Base-by-base conservation (phyloP, 2,797 vertebrate genomes). In the Onychomys arenicola region DNA sequence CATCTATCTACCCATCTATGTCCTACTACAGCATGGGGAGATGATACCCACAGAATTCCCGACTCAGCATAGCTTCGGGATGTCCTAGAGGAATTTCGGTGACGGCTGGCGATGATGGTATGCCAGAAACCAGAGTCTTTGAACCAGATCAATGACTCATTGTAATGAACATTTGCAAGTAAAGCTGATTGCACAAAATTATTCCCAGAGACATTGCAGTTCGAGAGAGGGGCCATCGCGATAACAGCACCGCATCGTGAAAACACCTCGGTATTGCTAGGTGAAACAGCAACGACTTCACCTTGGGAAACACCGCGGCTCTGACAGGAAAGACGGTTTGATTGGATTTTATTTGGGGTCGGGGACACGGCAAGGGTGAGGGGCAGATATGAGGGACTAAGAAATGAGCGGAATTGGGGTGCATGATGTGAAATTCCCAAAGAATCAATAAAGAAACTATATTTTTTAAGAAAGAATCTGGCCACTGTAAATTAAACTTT, bases 401-500 rank as follows among this genome's bases (percentile, higher is more conserved):
- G 37, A 37, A 75, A 75, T 43, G 23, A 75, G 37, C 0, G 5
- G 23, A 75, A 75, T 27, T 75, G 71, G 23, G 23, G 21, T 75
- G 23, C 37, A 27, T 43, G 37, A 75, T 43, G 23, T 43, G 5
- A 75, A 43, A 75, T 75, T 75, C 11, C 21, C 37, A 43, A 43
- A 75, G 23, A 75, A 43, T 43, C 37, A 25, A 27, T 43, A 75
- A 43, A 75, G 21, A 75, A 75, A 75, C 75, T 4, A 23, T 29
- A 11, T 14, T 16, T 8, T 65, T 65, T 6, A 67, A 71, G 21
- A 75, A 75, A 27, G 37, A 89, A 95, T 69, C 90, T 86, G 84
- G 23, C 29, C 27, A 27, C 90, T 96, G 17, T 27, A 63, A 93
- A 94, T 57, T 81, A 89, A 97, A 93, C 69, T 57, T 27, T 86